Base-by-base conservation (phyloP, 1,140 invertebrate species). In the Megathymus violae region DNA sequence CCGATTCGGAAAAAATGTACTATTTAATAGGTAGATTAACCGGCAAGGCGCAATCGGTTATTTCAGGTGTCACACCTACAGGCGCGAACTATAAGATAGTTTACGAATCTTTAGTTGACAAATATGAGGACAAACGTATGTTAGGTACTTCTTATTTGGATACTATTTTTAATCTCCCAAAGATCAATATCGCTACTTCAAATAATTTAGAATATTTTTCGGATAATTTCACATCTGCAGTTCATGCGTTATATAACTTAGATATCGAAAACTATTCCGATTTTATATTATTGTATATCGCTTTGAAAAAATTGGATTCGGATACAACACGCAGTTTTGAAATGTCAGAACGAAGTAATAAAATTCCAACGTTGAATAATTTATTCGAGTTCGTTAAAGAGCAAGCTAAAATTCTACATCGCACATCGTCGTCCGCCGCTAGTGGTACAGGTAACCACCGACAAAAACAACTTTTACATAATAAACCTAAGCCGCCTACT, bases 41-140 rank as follows among this genome's bases (percentile, higher is more conserved):
- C 1, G 17, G 46, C n/a, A 62, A 62, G 22, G 59, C 59, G 9
- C 59, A 51, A 16, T 17, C 36, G 0, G 31, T 46, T 4, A 4
- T 15, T 13, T 3, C 56, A 34, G 34, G 56, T 6, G 36, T 63
- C 2, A 54, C 47, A 14, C 51, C 62, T 15, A 36, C 43, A 13
- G 62, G 27, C 7, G 62, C 38, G 15, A 64, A 64, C 47, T 64
- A 64, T 9, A n/a, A 9, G 0, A 17, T 58, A 2, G 40, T 64
- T 6, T 50, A 47, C n/a, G 9, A 50, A 9, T 10, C 63, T 4
- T 27, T 65, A 19, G 34, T 60, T 4, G 47, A 59, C 46, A 65
- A 65, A 44, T 65, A 65, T 25, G 63, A 65, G 41, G 63, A 65
- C 15, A 65, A 65, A 38, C 17, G 63, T 9, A 17, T 59, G 22